These are phyloP conservation scores for Nymphalis urticae DNA, from an alignment of 2,888 invertebrate genomes.

Conservation along the genomic window DNA sequence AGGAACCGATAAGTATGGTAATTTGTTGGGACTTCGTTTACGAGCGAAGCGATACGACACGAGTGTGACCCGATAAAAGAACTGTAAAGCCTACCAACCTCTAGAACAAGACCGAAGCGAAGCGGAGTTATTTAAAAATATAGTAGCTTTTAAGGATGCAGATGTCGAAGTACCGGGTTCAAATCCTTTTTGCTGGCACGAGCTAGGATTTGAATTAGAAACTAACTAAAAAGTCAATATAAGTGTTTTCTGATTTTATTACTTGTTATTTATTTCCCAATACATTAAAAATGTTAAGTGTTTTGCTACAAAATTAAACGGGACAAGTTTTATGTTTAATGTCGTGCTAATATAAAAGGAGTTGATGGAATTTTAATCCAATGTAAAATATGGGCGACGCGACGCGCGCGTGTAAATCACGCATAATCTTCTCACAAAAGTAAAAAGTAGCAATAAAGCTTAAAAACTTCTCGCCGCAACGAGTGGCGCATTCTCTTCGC, in stretches of 20 bases:
- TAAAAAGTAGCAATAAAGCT: slow-evolving; percentile 9
- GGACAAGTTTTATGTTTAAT: not conserved
- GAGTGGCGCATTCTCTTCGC: not conserved
- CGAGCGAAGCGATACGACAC: not conserved
- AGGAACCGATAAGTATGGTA: slow-evolving; percentile 3
- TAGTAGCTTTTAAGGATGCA: not conserved
- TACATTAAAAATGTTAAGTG: too few species aligned
- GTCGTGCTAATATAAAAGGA: not conserved
- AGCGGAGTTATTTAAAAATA: not conserved
- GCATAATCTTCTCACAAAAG: slow-evolving; percentile 6
- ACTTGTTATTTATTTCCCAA: too few species aligned
- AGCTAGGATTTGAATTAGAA: too few species aligned
- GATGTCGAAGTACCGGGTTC: too few species aligned
- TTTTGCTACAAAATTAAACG: not conserved
- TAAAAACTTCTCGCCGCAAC: slow-evolving; percentile 3
- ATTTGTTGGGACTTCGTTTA: not conserved
- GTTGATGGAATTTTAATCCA: slow-evolving; percentile 3
- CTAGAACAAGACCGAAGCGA: not conserved
- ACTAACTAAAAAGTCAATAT: too few species aligned
- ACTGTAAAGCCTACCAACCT: not conserved
- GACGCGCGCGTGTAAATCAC: slow-evolving; percentile 7
- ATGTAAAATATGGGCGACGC: not conserved
- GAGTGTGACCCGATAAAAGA: not conserved
- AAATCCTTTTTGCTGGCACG: too few species aligned
- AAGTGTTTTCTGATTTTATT: too few species aligned